phyloP scores from a whole-genome alignment of 2,888 invertebrate species.

The Lasioglossum oenotherae region DNA sequence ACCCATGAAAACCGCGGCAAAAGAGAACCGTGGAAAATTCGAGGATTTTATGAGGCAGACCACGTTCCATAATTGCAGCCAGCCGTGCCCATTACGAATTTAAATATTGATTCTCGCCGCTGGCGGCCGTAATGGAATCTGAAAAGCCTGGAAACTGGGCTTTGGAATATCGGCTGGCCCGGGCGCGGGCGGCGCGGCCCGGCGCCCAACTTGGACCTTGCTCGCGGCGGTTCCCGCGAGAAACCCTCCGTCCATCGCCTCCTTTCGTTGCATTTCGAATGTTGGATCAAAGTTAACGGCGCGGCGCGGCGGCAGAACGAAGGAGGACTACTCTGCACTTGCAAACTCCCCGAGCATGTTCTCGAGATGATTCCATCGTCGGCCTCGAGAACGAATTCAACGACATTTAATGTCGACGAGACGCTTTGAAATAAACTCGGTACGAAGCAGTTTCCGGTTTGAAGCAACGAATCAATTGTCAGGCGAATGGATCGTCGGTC shows the following conservation, averaged over 20 bases:
- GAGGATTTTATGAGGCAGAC: conserved; percentile 39
- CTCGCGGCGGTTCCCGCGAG: conserved; percentile 11
- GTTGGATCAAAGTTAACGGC: conserved; percentile 74
- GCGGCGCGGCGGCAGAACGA: conserved; percentile 64
- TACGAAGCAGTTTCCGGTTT: not conserved
- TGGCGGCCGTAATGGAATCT: conserved; percentile 75
- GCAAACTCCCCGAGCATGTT: not conserved
- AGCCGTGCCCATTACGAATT: conserved; percentile 77
- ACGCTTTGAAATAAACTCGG: not conserved
- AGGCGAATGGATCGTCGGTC: not conserved
- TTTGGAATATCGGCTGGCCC: conserved; percentile 56
- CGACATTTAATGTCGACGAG: not conserved
- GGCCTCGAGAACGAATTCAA: not conserved
- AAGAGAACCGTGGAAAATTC: conserved; percentile 7
- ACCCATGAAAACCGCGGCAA: conserved; percentile 11
- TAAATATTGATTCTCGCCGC: conserved; percentile 80
- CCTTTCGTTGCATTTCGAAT: conserved; percentile 61
- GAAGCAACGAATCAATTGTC: not conserved
- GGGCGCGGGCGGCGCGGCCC: not conserved
- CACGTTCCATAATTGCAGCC: conserved; percentile 56
- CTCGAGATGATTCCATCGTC: not conserved
- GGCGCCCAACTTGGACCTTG: conserved; percentile 11
- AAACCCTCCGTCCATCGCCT: conserved; percentile 21
- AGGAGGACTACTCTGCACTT: conserved; percentile 56
- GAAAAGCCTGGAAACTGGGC: conserved; percentile 66